Base-by-base conservation (phyloP, 2,797 vertebrate species). In the Alauda arvensis region DNA sequence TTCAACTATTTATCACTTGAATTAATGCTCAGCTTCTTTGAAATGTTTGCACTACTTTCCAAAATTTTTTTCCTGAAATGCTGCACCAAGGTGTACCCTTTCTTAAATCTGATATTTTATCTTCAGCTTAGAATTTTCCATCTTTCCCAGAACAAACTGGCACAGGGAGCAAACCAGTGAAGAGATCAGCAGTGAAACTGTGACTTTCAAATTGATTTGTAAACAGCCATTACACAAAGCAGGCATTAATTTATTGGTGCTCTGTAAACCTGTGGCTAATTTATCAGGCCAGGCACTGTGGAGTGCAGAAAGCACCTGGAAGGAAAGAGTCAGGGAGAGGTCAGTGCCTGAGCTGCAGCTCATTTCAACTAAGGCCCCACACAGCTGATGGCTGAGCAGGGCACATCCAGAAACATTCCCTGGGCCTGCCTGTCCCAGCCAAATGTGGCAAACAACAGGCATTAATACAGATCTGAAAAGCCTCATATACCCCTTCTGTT, bases 301-400 rank as follows among this genome's bases (percentile, higher is more conserved):
- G 9, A n/a, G 67, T 34, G 52, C 39, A 77, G 61, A 68, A 81
- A 76, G 14, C 21, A 9, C 40, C 26, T 13, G 14, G 37, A 89
- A 68, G 20, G 10, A 57, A 39, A 10, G 40, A 60, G 53, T 72
- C 31, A 39, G 53, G 24, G 53, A 60, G 61, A 71, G 77, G 81
- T 60, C 61, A 46, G 19, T 51, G 53, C 28, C 63, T 1, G 1
- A 79, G n/a, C 53, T 40, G n/a, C 53, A 43, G 63, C 70, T 60
- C 61, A 33, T 62, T 72, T 46, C 49, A 52, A 42, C 10, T 2
- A 18, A 46, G 46, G 14, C 37, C 37, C 49, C 0, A 0, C 42
- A 37, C 29, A 67, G 24, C 51, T 62, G 5, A 16, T 0, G 0
- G 28, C 59, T 3, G 24, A 55, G 20, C 52, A 60, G 20, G 0